A percentile compares a stretch with the other conserved stretches of the same genome.
phyloP scores from a whole-genome alignment of 2,888 invertebrate species.

The Cylindroiulus punctatus region DNA sequence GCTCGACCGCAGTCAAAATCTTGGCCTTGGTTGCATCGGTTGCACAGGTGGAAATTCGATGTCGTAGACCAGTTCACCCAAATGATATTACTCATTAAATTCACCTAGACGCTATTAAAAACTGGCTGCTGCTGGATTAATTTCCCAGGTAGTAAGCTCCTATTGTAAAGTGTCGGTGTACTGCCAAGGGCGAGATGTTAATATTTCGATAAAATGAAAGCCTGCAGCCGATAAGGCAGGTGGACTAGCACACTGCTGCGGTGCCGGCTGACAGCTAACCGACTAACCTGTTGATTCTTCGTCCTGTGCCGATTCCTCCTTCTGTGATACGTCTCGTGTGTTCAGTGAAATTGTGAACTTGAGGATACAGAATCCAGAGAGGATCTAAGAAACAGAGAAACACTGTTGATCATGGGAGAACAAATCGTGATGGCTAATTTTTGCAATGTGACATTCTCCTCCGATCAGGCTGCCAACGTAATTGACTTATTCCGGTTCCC shows the following conservation, averaged over 20 bases:
- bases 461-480: constrained; percentile 45
- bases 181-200: neutral
- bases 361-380: neutral
- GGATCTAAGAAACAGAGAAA: neutral
- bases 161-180: neutral
- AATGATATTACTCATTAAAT: neutral
- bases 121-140: constrained; percentile 3
- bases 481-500: constrained; percentile 47
- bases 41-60: neutral
- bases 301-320: neutral
- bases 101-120: neutral
- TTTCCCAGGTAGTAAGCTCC: neutral
- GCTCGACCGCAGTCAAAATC: neutral
- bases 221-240: neutral
- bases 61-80: neutral
- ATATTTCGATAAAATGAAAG: neutral
- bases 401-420: neutral
- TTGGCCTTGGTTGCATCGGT: neutral
- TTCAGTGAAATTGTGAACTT: neutral
- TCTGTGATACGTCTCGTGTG: neutral
- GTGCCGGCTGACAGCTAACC: too few relatives aligned
- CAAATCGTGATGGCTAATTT: constrained; percentile 42
- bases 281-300: neutral
- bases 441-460: constrained; percentile 50
- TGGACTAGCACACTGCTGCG: neutral